phyloP scores from a whole-genome alignment of 2,113 vertebrate species.

The Melozone crissalis region DNA sequence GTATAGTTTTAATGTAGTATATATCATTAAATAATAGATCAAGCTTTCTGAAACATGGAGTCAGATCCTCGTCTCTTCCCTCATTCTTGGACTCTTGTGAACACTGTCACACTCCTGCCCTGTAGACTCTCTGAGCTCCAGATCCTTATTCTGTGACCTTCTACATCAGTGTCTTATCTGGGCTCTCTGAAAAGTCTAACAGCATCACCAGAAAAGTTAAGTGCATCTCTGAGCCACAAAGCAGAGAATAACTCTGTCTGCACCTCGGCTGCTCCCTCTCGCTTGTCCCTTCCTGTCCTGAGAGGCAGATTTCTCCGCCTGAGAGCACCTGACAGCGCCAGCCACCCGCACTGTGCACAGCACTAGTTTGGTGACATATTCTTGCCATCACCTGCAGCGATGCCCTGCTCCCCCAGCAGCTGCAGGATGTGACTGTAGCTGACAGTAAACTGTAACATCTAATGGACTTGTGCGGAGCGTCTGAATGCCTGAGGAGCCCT shows the following conservation, averaged over 20 bases:
- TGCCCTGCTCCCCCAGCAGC: slow-evolving; percentile 22
- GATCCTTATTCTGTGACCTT: background rate
- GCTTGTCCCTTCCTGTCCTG: background rate
- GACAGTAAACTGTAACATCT: slow-evolving; percentile 62
- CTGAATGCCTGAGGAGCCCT: slow-evolving; percentile 57
- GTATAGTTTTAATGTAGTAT: too few relatives aligned
- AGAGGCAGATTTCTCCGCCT: background rate
- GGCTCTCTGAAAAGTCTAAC: background rate
- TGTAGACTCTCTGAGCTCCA: fast-evolving
- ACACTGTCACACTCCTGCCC: background rate
- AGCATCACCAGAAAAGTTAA: background rate
- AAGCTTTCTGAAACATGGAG: too few relatives aligned
- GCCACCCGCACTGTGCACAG: background rate
- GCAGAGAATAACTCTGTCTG: background rate
- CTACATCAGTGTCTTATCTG: background rate
- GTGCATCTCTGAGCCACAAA: background rate
- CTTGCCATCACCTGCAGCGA: slow-evolving; percentile 63
- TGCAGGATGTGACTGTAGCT: slow-evolving; percentile 43
- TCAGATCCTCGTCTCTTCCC: too few relatives aligned
- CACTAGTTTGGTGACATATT: slow-evolving; percentile 48
- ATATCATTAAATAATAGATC: too few relatives aligned
- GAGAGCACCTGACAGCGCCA: slow-evolving; percentile 23
- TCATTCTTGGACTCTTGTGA: too few relatives aligned
- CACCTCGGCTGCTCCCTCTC: background rate
- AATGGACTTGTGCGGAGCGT: slow-evolving; percentile 49